A percentile compares a stretch with the other conserved stretches of the same genome.
Conservation (phyloP, 2,888 invertebrate genomes). For the Pogonocherus hispidulus region DNA sequence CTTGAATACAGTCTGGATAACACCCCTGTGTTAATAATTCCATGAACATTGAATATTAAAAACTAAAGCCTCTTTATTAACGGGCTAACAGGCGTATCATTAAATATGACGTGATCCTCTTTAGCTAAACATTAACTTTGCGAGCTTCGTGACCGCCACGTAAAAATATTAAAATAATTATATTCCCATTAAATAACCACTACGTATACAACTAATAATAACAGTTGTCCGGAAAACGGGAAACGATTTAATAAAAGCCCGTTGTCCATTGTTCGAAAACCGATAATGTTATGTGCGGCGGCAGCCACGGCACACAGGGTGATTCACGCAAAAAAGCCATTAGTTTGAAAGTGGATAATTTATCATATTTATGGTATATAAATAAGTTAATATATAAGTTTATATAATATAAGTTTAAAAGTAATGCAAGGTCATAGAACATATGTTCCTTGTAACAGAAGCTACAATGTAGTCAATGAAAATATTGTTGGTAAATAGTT, state of each 20-base stretch:
- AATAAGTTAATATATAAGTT: no score
- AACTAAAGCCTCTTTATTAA: conserved; percentile 2
- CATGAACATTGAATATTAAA: neutral
- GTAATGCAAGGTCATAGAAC: no score
- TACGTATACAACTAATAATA: conserved; percentile 31
- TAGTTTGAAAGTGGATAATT: no score
- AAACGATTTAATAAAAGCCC: conserved; percentile 35
- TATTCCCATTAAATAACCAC: conserved; percentile 30
- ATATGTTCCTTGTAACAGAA: no score
- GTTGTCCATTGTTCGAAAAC: conserved; percentile 32
- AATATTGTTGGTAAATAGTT: no score
- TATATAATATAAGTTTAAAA: no score
- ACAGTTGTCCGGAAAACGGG: conserved; percentile 35
- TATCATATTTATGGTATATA: no score
- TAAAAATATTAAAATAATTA: conserved; percentile 42
- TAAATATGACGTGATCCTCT: conserved; percentile 16
- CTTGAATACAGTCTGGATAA: neutral
- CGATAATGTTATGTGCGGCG: conserved; percentile 5
- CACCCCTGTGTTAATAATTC: neutral
- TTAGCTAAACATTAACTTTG: conserved; percentile 26
- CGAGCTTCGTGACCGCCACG: conserved; percentile 36
- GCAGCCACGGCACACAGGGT: neutral
- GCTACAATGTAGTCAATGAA: no score
- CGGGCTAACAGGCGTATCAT: neutral
- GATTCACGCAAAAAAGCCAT: neutral